phyloP scores from a whole-genome alignment of 2,888 invertebrate genomes.

The Geophilus truncorum region DNA sequence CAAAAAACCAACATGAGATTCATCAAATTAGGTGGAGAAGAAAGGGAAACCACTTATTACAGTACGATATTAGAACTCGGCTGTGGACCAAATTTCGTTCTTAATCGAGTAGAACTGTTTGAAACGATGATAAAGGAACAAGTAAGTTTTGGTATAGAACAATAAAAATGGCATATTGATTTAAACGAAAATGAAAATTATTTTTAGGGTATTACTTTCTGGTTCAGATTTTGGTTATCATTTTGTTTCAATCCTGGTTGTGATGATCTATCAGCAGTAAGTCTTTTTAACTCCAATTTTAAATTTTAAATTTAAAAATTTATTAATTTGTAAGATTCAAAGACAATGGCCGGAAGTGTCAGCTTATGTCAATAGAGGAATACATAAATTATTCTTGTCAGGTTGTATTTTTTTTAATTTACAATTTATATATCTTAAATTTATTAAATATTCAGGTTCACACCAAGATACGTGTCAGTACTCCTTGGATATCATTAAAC shows the following conservation, averaged over 20 bases:
- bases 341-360: not conserved
- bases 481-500: not conserved
- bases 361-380: not conserved
- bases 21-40: not conserved
- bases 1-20: not conserved
- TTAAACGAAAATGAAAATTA: not conserved
- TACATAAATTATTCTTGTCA: conserved; percentile 6
- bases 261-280: not conserved
- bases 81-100: conserved; percentile 2
- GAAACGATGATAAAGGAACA: conserved; percentile 12
- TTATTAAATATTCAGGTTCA: not conserved
- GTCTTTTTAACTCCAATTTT: not conserved
- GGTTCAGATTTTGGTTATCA: conserved; percentile 6
- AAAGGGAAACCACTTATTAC: not conserved
- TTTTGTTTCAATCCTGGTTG: not conserved
- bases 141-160: not conserved
- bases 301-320: not conserved
- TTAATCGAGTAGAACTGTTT: not conserved
- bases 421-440: too few species aligned
- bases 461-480: not conserved
- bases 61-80: not conserved
- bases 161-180: not conserved
- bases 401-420: too few species aligned
- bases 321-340: not conserved
- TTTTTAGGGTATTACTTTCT: not conserved